Percentiles rank a stretch among this genome's conserved stretches.
Evolutionary conservation across 2,797 vertebrate genomes (phyloP).

Genomic region (Poeciliopsis gracilis): DNA sequence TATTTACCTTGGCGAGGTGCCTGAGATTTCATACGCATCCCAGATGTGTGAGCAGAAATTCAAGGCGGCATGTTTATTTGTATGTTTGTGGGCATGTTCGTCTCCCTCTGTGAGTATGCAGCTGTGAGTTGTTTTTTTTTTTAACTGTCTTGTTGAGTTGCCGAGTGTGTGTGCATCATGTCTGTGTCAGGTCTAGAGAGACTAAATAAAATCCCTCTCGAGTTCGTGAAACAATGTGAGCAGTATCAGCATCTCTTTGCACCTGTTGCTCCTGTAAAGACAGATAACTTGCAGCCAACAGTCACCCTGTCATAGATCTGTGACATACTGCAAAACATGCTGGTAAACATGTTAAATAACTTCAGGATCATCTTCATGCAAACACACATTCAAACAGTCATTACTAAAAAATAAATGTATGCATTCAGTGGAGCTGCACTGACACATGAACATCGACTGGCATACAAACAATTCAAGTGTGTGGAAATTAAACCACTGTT

Average conservation of each 20-base stretch:
- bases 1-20: slow-evolving; percentile 63
- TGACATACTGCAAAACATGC: background rate
- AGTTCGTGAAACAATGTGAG: slow-evolving; percentile 33
- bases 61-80: slow-evolving; percentile 43
- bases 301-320: slow-evolving; percentile 12
- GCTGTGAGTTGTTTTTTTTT: slow-evolving; percentile 30
- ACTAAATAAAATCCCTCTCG: slow-evolving; percentile 45
- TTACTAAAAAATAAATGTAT: background rate
- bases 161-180: slow-evolving; percentile 5
- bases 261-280: slow-evolving; percentile 53
- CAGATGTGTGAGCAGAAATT: slow-evolving; percentile 49
- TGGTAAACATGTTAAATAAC: background rate
- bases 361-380: background rate
- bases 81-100: slow-evolving; percentile 46
- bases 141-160: slow-evolving; percentile 4
- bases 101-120: slow-evolving; percentile 15
- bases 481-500: background rate
- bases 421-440: background rate
- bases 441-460: background rate
- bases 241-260: slow-evolving; percentile 56
- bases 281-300: slow-evolving; percentile 26
- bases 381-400: background rate
- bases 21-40: slow-evolving; percentile 49
- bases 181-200: slow-evolving; percentile 23
- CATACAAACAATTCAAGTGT: background rate